Base-by-base conservation (phyloP, 2,113 vertebrate species). In the Callospermophilus lateralis region DNA sequence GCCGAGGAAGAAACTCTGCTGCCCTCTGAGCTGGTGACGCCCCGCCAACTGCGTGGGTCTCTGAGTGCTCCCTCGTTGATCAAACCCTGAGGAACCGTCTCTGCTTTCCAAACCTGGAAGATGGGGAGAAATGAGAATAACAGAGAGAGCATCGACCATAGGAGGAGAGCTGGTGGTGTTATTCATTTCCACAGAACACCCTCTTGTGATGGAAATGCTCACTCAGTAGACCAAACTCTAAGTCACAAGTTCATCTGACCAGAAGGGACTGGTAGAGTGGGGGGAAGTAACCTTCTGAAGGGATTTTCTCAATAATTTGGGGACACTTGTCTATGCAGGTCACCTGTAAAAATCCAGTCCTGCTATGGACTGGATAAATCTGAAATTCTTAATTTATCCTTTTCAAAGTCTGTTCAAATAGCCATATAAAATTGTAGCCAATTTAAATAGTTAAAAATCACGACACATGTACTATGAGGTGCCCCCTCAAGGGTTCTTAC, bases 1-100 rank as follows among this genome's bases (percentile, higher is more conserved):
- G 42, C 6, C 16, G 26, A 28, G 16, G 32, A 51, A 53, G 32
- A 32, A 63, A 70, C 12, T 4, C 13, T 24, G 0, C 6, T 1
- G 42, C 30, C 10, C 3, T 26, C 8, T 17, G 8, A 24, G 28
- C 3, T 17, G 22, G 65, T 4, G n/a, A 11, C 16, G 19, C 4
- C 2, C 17, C 1, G 10, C 0, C 1, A 28, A 19, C 0, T 32
- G 20, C 30, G 4, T 37, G 28, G 2, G 13, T 51, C 7, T 84
- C 76, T 45, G 2, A 32, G 13, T 11, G 70, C 8, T 45, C 32
- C 5, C 12, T 19, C 32, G 1, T 4, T 53, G 48, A 16, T 48
- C 12, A 24, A 84, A 55, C 68, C 7, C 45, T 3, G 39, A 77
- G 19, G 12, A 58, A 63, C 26, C 9, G 2, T 30, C 42, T 83